phyloP scores from a whole-genome alignment of 2,113 vertebrate species.

The Merops nubicus region DNA sequence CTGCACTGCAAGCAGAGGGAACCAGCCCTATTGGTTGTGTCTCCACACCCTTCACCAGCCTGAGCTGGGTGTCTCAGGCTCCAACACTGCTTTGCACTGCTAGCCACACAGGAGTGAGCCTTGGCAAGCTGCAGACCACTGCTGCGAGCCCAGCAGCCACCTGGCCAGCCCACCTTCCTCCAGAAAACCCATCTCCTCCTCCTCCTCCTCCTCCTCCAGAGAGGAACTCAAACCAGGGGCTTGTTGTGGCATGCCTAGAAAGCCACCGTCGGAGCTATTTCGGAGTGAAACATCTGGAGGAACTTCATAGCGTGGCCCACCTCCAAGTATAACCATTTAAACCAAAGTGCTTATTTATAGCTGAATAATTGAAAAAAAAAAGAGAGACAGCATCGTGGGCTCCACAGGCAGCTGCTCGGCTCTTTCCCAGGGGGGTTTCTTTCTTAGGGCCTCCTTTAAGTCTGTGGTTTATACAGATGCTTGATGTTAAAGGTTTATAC shows the following conservation, averaged over 20 bases:
- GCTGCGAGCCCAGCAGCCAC: neutral
- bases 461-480: neutral
- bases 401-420: neutral
- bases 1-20: neutral
- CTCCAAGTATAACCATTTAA: neutral
- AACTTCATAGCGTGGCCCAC: neutral
- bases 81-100: accelerated
- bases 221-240: neutral
- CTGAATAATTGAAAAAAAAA: neutral
- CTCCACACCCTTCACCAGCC: neutral
- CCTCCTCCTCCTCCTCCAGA: neutral
- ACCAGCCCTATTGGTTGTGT: neutral
- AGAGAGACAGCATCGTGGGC: neutral
- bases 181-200: neutral
- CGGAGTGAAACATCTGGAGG: slow-evolving; percentile 7
- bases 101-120: neutral
- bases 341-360: neutral
- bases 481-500: neutral
- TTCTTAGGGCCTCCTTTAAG: neutral
- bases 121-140: neutral
- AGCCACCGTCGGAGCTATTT: neutral
- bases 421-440: accelerated
- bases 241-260: neutral
- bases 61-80: neutral
- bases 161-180: neutral